Evolutionary conservation across 2,797 vertebrate species (phyloP).

Genomic region (Rhyacichthys aspro): DNA sequence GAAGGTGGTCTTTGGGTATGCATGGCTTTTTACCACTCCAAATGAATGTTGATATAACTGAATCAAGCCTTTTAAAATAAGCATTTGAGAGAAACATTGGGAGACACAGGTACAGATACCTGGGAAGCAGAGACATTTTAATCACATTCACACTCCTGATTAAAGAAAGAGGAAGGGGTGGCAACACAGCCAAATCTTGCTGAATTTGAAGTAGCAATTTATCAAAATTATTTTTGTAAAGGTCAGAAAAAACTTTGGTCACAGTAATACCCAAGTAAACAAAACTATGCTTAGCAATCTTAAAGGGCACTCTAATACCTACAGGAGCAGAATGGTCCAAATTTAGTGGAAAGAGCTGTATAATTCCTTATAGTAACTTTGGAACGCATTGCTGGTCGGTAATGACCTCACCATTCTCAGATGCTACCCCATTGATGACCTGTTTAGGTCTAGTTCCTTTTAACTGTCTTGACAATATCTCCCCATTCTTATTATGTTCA

Average conservation of each 20-base stretch:
- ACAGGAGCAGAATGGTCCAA: background rate
- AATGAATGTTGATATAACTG: background rate
- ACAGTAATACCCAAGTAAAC: slow-evolving; percentile 1
- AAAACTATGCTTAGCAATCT: background rate
- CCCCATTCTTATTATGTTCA: background rate
- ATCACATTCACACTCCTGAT: background rate
- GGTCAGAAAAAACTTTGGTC: background rate
- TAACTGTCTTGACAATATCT: background rate
- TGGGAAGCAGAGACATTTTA: background rate
- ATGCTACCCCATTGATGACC: too few species aligned
- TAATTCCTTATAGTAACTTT: background rate
- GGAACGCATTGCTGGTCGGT: background rate
- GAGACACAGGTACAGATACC: background rate
- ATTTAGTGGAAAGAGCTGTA: background rate
- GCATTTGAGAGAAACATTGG: background rate
- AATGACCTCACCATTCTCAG: background rate
- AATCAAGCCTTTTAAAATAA: background rate
- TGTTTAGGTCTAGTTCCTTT: background rate
- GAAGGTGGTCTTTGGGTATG: too few species aligned
- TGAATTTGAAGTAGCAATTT: background rate
- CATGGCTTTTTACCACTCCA: too few species aligned
- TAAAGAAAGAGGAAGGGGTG: background rate
- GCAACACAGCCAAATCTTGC: background rate
- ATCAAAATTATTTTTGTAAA: background rate
- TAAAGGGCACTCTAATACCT: background rate